Base-by-base conservation (phyloP, 2,888 invertebrate genomes). In the Drosophila yooni region DNA sequence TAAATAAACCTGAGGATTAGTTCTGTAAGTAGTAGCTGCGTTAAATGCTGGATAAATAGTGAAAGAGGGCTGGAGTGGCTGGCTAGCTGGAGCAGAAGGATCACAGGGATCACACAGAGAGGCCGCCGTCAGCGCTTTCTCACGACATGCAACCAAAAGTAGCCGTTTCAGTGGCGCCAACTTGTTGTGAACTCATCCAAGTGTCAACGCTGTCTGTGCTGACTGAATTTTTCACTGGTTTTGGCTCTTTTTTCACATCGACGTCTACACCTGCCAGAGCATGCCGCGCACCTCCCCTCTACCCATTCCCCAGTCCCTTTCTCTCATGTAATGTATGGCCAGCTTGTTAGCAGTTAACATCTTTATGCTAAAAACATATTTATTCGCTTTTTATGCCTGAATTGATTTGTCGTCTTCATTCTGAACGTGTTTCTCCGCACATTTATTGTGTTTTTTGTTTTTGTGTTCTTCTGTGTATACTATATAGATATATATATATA, bases 371-470 rank as follows among this genome's bases (percentile, higher is more conserved):
- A 90, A 90, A 90, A 86, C 81, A 82, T 88, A 91, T 85, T 88
- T 88, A 91, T 85, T 87, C 90, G 80, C 87, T 91, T 87, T 91
- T 83, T 82, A 87, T 84, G 91, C 91, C 83, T 91, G 88, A 91
- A 87, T 91, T 89, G 88, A 89, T 88, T 88, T 86, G 90, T 87
- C 90, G 88, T 83, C 88, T 89, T 77, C 89, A 77, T 79, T 81
- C 83, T 76, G 68, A 81, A 73, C 81, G 74, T 74, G 78, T 85
- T 83, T 81, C 79, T 58, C 69, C 63, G 57, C 76, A 75, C 83
- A 81, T 82, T 86, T 86, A 82, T 82, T 83, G 58, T 70, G 46
- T 52, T 66, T 21, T 63, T 61, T 68, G 11, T 61, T 67, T 33
- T 63, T 62, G n/a, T 70, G 7, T 2, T 46, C 46, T 46, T 46